A percentile compares a stretch with the other conserved stretches of the same genome.
Evolutionary conservation across 2,113 vertebrate genomes (phyloP).

Genomic region (Notarius lentiginosus): DNA sequence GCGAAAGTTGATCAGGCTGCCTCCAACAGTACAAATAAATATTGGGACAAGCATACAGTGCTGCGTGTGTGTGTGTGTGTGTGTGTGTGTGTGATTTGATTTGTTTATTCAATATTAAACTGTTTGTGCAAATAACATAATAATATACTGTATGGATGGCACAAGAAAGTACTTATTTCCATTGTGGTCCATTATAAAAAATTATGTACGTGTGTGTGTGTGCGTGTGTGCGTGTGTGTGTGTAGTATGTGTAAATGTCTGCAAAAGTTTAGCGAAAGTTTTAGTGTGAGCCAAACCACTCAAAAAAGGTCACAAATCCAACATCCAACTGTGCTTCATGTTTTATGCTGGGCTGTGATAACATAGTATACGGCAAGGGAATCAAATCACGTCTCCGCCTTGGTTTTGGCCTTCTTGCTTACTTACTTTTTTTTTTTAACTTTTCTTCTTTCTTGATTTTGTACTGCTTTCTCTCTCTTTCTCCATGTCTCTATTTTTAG

Average conservation of each 20-base stretch:
- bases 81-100: conserved; percentile 14
- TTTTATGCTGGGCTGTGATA: conserved; percentile 32
- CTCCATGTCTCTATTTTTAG: conserved; percentile 78
- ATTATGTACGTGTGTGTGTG: conserved; percentile 3
- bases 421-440: not conserved
- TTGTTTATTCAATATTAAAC: too few species aligned
- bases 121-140: too few species aligned
- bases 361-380: conserved; percentile 22
- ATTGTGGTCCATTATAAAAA: too few species aligned
- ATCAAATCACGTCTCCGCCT: conserved; percentile 16
- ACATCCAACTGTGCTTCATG: conserved; percentile 23
- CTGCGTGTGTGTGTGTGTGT: conserved; percentile 5
- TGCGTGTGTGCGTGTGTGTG: conserved; percentile 22
- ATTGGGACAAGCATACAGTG: conserved; percentile 23
- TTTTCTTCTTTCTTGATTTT: conserved; percentile 5
- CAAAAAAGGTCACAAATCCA: conserved; percentile 7
- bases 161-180: too few species aligned
- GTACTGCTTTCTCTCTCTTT: conserved; percentile 12
- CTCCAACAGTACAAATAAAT: conserved; percentile 71
- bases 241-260: conserved; percentile 4
- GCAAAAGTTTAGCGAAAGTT: conserved; percentile 17
- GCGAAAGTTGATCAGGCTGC: conserved; percentile 66
- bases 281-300: conserved; percentile 28
- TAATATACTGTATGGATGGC: too few species aligned
- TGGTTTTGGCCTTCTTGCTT: not conserved